Conservation (phyloP, 2,888 invertebrate species). For the Ceratothoa steindachneri region DNA sequence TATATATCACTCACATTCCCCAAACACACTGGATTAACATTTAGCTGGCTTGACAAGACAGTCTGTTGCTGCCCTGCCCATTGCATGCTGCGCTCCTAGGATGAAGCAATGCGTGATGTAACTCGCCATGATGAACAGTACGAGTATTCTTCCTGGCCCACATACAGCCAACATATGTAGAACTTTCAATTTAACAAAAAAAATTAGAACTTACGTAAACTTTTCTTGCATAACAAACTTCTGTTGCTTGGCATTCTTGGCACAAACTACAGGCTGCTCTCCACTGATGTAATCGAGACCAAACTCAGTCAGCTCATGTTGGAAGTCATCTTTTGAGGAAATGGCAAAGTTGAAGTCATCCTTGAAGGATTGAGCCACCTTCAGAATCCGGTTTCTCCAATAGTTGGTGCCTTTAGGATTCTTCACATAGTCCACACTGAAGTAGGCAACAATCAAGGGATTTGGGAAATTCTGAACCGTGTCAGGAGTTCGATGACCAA, state of each 20-base stretch:
- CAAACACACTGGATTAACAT: too few relatives aligned
- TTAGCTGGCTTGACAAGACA: too few relatives aligned
- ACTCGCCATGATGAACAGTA: too few relatives aligned
- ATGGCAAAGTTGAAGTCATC: conserved; percentile 77
- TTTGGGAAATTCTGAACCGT: conserved; percentile 78
- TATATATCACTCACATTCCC: too few relatives aligned
- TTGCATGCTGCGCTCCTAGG: too few relatives aligned
- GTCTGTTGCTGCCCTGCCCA: too few relatives aligned
- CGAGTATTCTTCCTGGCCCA: too few relatives aligned
- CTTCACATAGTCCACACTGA: conserved; percentile 89
- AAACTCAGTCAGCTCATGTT: conserved; percentile 87
- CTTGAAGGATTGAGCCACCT: conserved; percentile 69
- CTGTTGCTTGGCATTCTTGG: conserved; percentile 73
- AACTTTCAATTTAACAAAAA: too few relatives aligned
- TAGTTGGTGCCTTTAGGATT: conserved; percentile 97
- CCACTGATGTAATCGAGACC: conserved; percentile 80
- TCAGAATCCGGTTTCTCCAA: conserved; percentile 94
- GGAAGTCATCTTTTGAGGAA: conserved; percentile 88
- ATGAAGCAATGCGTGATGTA: too few relatives aligned
- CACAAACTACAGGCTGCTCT: conserved; percentile 85
- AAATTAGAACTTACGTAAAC: conserved; percentile 59
- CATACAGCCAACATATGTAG: too few relatives aligned
- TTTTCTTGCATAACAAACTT: conserved; percentile 86
- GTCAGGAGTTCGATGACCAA: conserved; percentile 81
- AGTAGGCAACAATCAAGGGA: conserved; percentile 88